These are phyloP conservation scores for Drosophila cyrtoloma DNA, from an alignment of 2,888 invertebrate genomes.

Conservation along the genomic window DNA sequence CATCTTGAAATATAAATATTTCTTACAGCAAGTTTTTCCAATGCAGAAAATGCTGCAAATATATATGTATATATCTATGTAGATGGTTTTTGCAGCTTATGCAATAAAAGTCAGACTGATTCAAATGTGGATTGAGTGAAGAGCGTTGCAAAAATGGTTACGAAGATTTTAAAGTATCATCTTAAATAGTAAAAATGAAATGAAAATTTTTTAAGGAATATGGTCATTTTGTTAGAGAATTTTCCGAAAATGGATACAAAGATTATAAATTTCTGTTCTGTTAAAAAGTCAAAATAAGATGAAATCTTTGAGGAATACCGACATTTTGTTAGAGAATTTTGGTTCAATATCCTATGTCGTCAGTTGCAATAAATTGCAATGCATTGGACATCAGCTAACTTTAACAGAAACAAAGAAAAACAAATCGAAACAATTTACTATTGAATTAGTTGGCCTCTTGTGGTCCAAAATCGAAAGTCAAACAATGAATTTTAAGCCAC, in stretches of 20 bases:
- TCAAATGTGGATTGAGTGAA: conserved; percentile 22
- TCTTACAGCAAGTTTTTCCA: conserved; percentile 35
- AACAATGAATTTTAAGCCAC: conserved; percentile 50
- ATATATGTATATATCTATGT: conserved; percentile 32
- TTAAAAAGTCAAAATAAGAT: conserved; percentile 10
- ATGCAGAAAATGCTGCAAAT: conserved; percentile 57
- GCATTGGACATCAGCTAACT: neutral
- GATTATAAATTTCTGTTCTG: conserved; percentile 17
- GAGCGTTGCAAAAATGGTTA: conserved; percentile 1
- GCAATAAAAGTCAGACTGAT: conserved; percentile 28
- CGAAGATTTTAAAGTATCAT: conserved; percentile 21
- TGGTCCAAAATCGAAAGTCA: conserved; percentile 30
- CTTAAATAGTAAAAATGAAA: conserved; percentile 7
- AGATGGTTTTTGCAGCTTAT: conserved; percentile 34
- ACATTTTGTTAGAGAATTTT: neutral
- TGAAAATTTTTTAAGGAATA: neutral
- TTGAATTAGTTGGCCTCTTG: conserved; percentile 44
- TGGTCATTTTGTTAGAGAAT: neutral
- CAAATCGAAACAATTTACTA: conserved; percentile 14
- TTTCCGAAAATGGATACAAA: neutral
- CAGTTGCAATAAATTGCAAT: neutral
- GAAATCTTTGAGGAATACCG: neutral
- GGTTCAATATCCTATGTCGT: neutral
- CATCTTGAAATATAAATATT: conserved; percentile 13
- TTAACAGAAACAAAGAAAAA: neutral